A percentile compares a stretch with the other conserved stretches of the same genome.
Evolutionary conservation across 2,888 invertebrate genomes (phyloP).

Genomic region (Zygogramma bicolorata): DNA sequence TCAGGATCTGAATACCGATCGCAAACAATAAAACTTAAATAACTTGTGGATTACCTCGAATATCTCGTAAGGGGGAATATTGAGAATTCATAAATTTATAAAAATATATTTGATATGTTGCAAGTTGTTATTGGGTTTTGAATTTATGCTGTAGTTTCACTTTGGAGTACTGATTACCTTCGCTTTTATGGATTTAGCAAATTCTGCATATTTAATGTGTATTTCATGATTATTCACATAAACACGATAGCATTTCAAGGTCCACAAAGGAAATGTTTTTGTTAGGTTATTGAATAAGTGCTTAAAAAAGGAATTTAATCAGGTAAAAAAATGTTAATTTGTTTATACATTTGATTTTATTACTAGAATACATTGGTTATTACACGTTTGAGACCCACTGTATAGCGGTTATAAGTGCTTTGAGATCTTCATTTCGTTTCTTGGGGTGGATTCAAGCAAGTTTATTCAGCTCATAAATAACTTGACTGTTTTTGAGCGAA

Average conservation of each 20-base stretch:
- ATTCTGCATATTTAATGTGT: constrained; percentile 7
- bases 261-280: not conserved
- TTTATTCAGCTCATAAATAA: no score
- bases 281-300: not conserved
- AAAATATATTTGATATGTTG: not conserved
- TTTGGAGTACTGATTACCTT: not conserved
- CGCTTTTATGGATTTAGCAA: constrained; percentile 12
- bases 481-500: no score
- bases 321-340: no score
- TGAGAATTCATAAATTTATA: not conserved
- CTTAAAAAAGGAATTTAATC: not conserved
- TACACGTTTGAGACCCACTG: no score
- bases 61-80: no score
- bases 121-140: not conserved
- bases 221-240: not conserved
- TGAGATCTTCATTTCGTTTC: no score
- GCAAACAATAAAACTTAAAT: no score
- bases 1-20: no score
- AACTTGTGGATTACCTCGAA: no score
- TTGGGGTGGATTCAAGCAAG: no score
- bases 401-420: no score
- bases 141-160: not conserved
- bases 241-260: not conserved
- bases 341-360: not conserved
- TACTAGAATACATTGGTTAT: no score